Base-by-base conservation (phyloP, 2,113 vertebrate genomes). In the Tenebrosternarchus preto region DNA sequence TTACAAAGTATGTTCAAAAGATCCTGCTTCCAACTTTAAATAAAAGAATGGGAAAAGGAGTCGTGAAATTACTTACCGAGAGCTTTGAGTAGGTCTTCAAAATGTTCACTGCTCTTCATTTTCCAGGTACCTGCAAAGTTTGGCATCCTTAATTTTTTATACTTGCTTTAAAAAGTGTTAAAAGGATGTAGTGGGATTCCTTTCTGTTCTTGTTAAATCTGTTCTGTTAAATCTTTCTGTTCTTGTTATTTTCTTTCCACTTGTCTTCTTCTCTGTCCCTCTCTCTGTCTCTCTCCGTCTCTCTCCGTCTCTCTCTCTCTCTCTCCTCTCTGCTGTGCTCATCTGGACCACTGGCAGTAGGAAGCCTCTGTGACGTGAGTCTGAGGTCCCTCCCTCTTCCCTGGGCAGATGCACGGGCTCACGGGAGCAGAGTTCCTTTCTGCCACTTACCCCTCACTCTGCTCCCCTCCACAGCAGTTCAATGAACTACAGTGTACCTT, bases 51-150 rank as follows among this genome's bases (percentile, higher is more conserved):
- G 43, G 43, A 12, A 43, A 78, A 69, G 8, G 70, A 66, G 5
- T 50, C 15, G 43, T 12, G 39, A 25, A 63, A 83, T 31, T 6
- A 22, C 92, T 93, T 91, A 97, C 96, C 96, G 82, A 98, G 89
- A 0, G 94, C 94, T 92, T 96, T 97, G 24, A 98, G 95, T 2
- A 97, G 89, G 57, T 97, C 95, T 46, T 97, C 95, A 22, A 97
- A 97, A 89, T 97, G 94, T 90, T 96, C 94, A 78, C 95, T 97
- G 94, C 92, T 95, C 81, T 84, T 91, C 95, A 97, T 97, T 90
- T 96, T 97, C 95, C 95, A 97, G 87, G 85, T 95, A 55, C 95
- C 95, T 68, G 94, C 89, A 82, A 97, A 97, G 92, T 95, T 93
- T 69, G 95, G 91, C 97, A 98, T 98, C 86, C 86, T 83, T 74